Base-by-base conservation (phyloP, 2,797 vertebrate genomes). In the Iguana delicatissima region DNA sequence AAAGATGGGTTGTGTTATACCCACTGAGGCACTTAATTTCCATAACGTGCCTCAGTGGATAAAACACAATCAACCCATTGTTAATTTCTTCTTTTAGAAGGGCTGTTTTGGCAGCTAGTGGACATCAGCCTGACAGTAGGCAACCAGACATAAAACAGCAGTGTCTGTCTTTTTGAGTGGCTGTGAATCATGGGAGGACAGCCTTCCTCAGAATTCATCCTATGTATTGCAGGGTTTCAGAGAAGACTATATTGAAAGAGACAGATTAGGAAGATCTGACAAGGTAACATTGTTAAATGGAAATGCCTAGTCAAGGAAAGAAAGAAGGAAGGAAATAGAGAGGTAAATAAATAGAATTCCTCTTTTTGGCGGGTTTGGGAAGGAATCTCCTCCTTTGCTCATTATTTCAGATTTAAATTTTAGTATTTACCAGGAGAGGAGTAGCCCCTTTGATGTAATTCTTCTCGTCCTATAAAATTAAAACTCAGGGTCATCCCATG, bases 1-100 rank as follows among this genome's bases (percentile, higher is more conserved):
- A 83, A 62, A 38, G 52, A 24, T 52, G 22, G 6, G 1, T 50
- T 67, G 69, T 64, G 46, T 52, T 88, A n/a, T 80, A 46, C 16
- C 77, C 67, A 26, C 32, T 80, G 67, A 12, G 13, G 72, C 32
- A 64, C 46, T 62, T 74, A 32, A 83, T 89, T 50, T 52, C 29
- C 18, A 77, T 89, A 55, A 79, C 64, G 38, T 67, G 32, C 9
- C 42, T 32, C 32, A 38, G 42, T 89, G 46, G 57, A 42, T 46
- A 89, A 55, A 64, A 35, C 24, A 20, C 6, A 42, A n/a, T 69
- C 46, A 46, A 9, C 5, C 57, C 42, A n/a, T n/a, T 52, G 59
- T n/a, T 67, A 87, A 6, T 77, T 46, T 38, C 26, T 80, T 42
- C 57, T 79, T 67, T 64, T 85, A 80, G 83, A 84, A 80, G 46